phyloP scores from a whole-genome alignment of 2,113 vertebrate genomes.

The Casuarius casuarius region DNA sequence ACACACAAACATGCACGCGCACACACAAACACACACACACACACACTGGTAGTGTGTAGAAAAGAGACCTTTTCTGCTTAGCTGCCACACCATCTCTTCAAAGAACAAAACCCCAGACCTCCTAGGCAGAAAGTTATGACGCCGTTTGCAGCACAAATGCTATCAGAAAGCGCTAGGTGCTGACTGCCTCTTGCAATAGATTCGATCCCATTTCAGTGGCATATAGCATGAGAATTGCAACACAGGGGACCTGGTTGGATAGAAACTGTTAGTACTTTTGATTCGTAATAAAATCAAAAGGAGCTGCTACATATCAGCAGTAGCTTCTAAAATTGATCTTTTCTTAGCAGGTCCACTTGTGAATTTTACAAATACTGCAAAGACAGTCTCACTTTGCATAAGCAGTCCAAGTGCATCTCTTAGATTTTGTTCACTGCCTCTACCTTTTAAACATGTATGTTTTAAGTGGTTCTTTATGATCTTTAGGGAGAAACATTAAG shows the following conservation, averaged over 20 bases:
- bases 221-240: background rate
- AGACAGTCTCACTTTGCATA: background rate
- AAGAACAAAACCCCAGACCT: background rate
- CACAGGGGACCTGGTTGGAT: background rate
- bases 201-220: rapidly evolving
- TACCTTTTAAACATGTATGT: background rate
- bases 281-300: background rate
- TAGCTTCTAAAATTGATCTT: background rate
- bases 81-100: background rate
- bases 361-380: background rate
- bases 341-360: background rate
- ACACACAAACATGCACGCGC: background rate
- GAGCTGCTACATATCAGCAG: background rate
- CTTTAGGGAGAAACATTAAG: background rate
- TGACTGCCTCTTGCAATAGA: background rate
- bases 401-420: background rate
- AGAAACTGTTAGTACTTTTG: rapidly evolving
- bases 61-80: background rate
- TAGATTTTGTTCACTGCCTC: background rate
- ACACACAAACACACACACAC: background rate
- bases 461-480: background rate
- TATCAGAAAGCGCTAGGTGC: background rate
- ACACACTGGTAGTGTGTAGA: background rate
- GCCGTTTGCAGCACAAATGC: rapidly evolving
- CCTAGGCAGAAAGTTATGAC: background rate